Evolutionary conservation across 2,888 invertebrate species (phyloP), one percentile per base, ranked within the genome.

Genomic region (Oxycera nigricornis): DNA sequence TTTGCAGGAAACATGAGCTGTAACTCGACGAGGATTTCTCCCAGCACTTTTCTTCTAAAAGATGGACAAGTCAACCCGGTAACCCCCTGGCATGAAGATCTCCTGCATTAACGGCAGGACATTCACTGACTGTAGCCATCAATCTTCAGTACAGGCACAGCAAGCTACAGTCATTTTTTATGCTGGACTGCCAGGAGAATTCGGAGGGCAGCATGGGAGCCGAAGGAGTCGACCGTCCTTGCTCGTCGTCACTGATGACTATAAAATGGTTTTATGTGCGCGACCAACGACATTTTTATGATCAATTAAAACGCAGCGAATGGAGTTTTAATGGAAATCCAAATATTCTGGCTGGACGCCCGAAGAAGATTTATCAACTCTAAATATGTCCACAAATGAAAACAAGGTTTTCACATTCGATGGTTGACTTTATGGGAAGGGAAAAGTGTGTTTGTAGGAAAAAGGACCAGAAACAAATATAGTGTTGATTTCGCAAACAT

Each of bases 261-360:
- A 59, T 59, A 59, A 59, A 59, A 59, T 59, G 7, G 26, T 70
- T 70, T 70, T 70, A 70, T 70, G 55, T 52, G 70, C 52, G 52
- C 52, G 31, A 52, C 70, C 70, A 70, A 70, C 52, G 55, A 17
- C 41, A 28, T 59, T 72, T 72, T 72, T 72, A 72, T 59, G 72
- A 28, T 59, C 72, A 72, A 72, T 72, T 72, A 72, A 72, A 72
- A 41, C 30, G 72, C 35, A 72, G 39, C 72, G 59, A 72, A 57
- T 72, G 59, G 57, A 39, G 72, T 72, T 72, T 72, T 72, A 57
- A 72, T 72, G 72, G 41, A 72, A 7, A 72, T 41, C 41, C 26
- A 72, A 72, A 24, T 61, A 11, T 7, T 7, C 46, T 46, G n/a
- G 11, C 3, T 46, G 14, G n/a, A 11, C 14, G 46, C 14, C 14